Percentiles rank a stretch among this genome's conserved stretches.
phyloP scores from a whole-genome alignment of 2,797 vertebrate species.

The Sebastes umbrosus region DNA sequence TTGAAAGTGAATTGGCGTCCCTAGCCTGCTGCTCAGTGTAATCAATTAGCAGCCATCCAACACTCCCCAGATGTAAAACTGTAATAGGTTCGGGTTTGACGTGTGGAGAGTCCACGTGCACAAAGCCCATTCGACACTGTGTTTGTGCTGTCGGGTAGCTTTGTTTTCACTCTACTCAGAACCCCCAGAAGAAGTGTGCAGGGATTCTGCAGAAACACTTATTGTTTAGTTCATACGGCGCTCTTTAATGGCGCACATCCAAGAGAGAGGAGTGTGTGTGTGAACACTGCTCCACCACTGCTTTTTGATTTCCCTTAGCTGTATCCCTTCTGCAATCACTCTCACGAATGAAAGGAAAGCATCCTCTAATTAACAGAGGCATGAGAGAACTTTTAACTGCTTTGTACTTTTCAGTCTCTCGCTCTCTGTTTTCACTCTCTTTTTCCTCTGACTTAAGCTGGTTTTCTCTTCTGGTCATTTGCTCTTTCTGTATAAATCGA shows the following conservation, averaged over 20 bases:
- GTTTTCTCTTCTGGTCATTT: slow-evolving; percentile 3
- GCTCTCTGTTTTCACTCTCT: not conserved
- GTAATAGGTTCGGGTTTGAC: not conserved
- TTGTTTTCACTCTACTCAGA: not conserved
- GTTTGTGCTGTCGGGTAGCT: not conserved
- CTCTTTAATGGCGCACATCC: slow-evolving; percentile 7
- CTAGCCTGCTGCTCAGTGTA: not conserved
- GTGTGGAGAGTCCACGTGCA: not conserved
- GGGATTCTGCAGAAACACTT: slow-evolving; percentile 4
- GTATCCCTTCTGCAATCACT: slow-evolving; percentile 26
- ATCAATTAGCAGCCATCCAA: slow-evolving; percentile 5
- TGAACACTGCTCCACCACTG: not conserved
- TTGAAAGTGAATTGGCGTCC: not conserved
- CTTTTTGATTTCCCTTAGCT: slow-evolving; percentile 45
- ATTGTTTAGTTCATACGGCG: slow-evolving; percentile 19
- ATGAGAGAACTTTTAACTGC: slow-evolving; percentile 15
- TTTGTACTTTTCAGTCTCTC: slow-evolving; percentile 4
- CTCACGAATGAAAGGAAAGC: slow-evolving; percentile 39
- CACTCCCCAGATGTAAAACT: not conserved
- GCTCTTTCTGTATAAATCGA: not conserved
- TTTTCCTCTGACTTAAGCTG: not conserved
- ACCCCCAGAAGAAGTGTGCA: not conserved
- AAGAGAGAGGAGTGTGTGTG: not conserved
- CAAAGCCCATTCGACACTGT: not conserved
- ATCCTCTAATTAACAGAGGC: slow-evolving; percentile 49